Evolutionary conservation across 2,888 invertebrate species (phyloP).

Genomic region (Acanthoscelides obtectus): DNA sequence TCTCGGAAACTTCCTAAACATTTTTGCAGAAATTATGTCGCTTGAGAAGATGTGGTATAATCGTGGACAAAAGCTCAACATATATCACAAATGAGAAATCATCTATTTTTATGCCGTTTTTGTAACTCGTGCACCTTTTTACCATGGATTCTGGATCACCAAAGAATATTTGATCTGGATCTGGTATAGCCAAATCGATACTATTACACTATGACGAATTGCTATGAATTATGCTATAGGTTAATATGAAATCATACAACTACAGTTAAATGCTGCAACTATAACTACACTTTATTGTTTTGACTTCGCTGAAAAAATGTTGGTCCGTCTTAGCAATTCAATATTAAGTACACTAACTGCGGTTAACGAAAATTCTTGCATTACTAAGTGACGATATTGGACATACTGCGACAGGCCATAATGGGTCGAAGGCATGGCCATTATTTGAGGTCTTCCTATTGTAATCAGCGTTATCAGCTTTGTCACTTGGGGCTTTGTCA

Average conservation of each 20-base stretch:
- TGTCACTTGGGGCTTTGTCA: no score
- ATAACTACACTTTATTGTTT: neutral
- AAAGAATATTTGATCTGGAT: conserved; percentile 10
- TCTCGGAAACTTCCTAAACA: no score
- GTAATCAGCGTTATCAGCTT: no score
- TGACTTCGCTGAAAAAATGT: neutral
- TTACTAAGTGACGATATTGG: no score
- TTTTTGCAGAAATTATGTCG: no score
- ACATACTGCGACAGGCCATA: no score
- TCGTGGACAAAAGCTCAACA: neutral
- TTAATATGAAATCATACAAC: neutral
- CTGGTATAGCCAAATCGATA: neutral
- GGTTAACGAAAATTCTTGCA: no score
- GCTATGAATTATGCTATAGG: neutral
- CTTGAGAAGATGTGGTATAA: neutral
- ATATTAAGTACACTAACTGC: no score
- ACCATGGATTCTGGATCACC: conserved; percentile 13
- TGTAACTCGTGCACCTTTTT: conserved; percentile 12
- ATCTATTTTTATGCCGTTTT: neutral
- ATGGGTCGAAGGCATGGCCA: no score
- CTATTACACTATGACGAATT: neutral
- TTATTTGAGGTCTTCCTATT: no score
- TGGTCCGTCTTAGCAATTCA: neutral
- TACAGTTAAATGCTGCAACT: neutral
- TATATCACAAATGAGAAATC: neutral